Percentiles rank a stretch among this genome's conserved stretches.
Evolutionary conservation across 2,113 vertebrate species (phyloP).

Genomic region (Brachyistius frenatus): DNA sequence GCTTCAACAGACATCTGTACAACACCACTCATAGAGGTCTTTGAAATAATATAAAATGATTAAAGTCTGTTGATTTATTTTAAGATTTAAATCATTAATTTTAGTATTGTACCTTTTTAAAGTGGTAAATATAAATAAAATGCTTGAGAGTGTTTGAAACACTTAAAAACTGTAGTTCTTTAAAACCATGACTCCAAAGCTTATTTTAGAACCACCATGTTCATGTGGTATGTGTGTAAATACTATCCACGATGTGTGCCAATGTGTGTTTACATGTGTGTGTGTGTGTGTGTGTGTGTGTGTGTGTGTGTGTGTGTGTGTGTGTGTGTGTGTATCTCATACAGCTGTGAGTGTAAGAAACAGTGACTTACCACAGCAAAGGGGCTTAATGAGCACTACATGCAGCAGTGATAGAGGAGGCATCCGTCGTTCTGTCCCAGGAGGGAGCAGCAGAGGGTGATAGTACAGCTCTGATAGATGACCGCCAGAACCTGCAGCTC

Average conservation of each 20-base stretch:
- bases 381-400: slow-evolving; percentile 40
- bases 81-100: too few species aligned
- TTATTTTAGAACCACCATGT: slow-evolving; percentile 11
- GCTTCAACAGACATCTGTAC: too few species aligned
- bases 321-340: slow-evolving; percentile 9
- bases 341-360: slow-evolving; percentile 19
- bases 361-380: slow-evolving; percentile 16
- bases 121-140: background rate
- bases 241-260: background rate
- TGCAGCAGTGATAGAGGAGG: slow-evolving; percentile 31
- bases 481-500: slow-evolving; percentile 38
- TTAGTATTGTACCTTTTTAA: too few species aligned
- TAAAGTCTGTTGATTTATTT: too few species aligned
- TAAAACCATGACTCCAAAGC: background rate
- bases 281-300: background rate
- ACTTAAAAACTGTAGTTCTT: too few species aligned
- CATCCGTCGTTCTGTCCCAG: slow-evolving; percentile 52
- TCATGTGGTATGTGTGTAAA: background rate
- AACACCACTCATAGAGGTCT: too few species aligned
- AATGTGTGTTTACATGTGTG: too few species aligned
- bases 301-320: background rate
- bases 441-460: slow-evolving; percentile 45
- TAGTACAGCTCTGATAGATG: slow-evolving; percentile 66
- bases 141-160: background rate
- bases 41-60: too few species aligned